Evolutionary conservation across 1,140 invertebrate species (phyloP), one percentile per base, ranked within the genome.

Genomic region (Planococcus citri): DNA sequence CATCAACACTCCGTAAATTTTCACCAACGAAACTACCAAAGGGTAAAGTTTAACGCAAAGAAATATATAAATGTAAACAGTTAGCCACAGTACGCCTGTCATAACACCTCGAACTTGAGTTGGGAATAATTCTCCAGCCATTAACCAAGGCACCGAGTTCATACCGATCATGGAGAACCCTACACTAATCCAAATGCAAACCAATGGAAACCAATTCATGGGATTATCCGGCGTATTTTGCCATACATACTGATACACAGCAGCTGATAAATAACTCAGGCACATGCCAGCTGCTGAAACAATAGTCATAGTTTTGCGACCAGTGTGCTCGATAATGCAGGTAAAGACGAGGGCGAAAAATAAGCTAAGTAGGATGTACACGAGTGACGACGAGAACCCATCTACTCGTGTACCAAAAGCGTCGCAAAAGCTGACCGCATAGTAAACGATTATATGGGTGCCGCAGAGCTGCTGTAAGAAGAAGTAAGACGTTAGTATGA

Each of bases 91-190:
- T 0, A 87, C 74, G 0, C 87, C 87, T 0, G 85, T 84, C 80
- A 88, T 83, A 0, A 86, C 80, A 0, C 86, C 86, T 71, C 87
- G 79, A 14, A 86, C 85, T 67, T 82, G 80, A 38, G 87, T 77
- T 1, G 87, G 86, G 72, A 88, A 89, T n/a, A 88, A 73, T 75
- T 89, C 88, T 0, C 87, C 86, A 0, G 84, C 86, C 83, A 89
- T 86, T 1, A 89, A 84, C 86, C 86, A 89, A 0, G 88, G 88
- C 6, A 88, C 77, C 21, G 87, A 87, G 0, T 88, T 75, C 74
- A 86, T 87, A 0, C 87, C 87, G 1, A 88, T 80, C 86, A 88
- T 89, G 27, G 85, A 87, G 72, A 85, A 85, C 1, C 83, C 84
- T 0, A 89, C 87, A 73, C 88, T 87, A 1, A 83, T 77, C 24